Base-by-base conservation (phyloP, 2,113 vertebrate species). In the Ameiurus melas region DNA sequence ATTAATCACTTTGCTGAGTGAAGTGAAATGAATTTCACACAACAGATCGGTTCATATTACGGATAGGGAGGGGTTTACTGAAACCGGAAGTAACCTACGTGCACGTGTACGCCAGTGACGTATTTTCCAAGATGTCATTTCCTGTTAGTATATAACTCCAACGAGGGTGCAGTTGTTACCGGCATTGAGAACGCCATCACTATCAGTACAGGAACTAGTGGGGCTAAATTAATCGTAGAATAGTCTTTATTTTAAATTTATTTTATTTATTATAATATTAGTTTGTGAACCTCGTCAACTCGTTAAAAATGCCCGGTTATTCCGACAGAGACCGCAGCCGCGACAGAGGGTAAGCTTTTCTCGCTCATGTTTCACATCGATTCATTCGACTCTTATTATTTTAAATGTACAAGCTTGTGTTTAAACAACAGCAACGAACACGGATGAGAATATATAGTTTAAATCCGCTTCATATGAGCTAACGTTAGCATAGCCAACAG, bases 281-380 rank as follows among this genome's bases (percentile, higher is more conserved):
- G 91, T 90, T 94, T 94, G 88, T 90, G 86, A 68, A 16, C 0
- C 7, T 91, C 51, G 20, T 82, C 85, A 89, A 85, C 77, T 14
- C 13, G 6, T 47, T 5, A 30, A 94, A 86, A 1, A 99, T 99
- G 98, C 98, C 98, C 75, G 97, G 98, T 92, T 99, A 97, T 93
- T 96, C 97, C 87, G 98, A 99, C 94, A 97, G 97, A 96, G 97
- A 98, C 33, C 97, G 97, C 89, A 97, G 97, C 91, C 96, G 98
- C 95, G 98, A 97, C 87, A 95, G 97, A 94, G 95, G 96, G 97
- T 97, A 87, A 96, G 96, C 4, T 39, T 30, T 53, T 1, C 20
- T 47, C 6, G 43, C 43, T 47, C 43, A 47, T 55, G n/a, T 1
- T 3, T 57, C 51, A 80, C 20, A 4, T 77, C 3, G 10, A 27